phyloP scores from a whole-genome alignment of 2,888 invertebrate genomes.

The Nipponacmea schrenckii region DNA sequence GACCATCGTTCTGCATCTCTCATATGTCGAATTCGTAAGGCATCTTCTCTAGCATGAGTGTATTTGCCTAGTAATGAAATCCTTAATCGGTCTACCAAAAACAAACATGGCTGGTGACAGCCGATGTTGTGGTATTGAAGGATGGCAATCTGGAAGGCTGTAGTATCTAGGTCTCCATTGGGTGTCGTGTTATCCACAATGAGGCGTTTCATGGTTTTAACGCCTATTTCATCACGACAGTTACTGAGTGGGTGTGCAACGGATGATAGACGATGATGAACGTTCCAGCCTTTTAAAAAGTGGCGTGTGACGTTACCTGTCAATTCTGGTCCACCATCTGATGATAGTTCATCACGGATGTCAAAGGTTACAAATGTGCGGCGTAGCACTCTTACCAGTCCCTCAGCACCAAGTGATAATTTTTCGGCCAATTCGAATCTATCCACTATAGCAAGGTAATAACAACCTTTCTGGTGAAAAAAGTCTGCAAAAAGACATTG shows the following conservation, averaged over 20 bases:
- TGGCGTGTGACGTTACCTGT: slow-evolving; percentile 31
- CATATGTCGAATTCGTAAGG: slow-evolving; percentile 16
- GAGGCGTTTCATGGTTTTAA: too few species aligned
- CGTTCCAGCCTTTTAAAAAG: slow-evolving; percentile 45
- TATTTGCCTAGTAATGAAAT: too few species aligned
- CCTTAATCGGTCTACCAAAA: too few species aligned
- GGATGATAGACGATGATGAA: slow-evolving; percentile 44
- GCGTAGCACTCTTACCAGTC: slow-evolving; percentile 34
- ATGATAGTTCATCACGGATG: slow-evolving; percentile 40
- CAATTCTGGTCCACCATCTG: slow-evolving; percentile 45
- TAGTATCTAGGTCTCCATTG: too few species aligned
- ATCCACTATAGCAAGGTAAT: slow-evolving; percentile 40
- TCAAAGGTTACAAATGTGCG: slow-evolving; percentile 39
- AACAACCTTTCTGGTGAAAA: slow-evolving; percentile 29
- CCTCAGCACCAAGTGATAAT: slow-evolving; percentile 32
- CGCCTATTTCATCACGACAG: slow-evolving; percentile 43
- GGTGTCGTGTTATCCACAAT: slow-evolving; percentile 41
- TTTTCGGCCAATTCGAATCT: too few species aligned
- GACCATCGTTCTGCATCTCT: slow-evolving; percentile 7
- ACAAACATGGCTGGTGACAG: too few species aligned
- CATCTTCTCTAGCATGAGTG: slow-evolving; percentile 10
- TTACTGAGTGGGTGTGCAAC: slow-evolving; percentile 47
- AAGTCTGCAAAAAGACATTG: too few species aligned
- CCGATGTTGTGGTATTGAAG: too few species aligned
- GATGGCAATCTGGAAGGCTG: too few species aligned